Conservation (phyloP, 2,113 vertebrate species). For the Etheostoma cragini region DNA sequence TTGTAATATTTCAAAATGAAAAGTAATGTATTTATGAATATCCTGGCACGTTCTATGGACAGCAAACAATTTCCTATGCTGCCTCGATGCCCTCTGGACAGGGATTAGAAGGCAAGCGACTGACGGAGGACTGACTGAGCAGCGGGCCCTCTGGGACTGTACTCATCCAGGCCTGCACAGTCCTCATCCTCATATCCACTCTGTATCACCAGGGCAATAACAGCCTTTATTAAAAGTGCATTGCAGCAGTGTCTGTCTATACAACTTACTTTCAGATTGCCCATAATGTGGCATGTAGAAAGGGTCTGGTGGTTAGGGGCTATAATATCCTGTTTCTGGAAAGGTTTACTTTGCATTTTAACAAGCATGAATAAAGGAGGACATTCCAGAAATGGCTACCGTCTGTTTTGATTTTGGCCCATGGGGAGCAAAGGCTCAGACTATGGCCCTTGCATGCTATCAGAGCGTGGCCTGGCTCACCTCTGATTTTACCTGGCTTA, state of each 20-base stretch:
- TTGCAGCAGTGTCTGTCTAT: slow-evolving; percentile 77
- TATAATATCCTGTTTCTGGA: slow-evolving; percentile 85
- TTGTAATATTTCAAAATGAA: slow-evolving; percentile 86
- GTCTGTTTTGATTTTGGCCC: slow-evolving; percentile 74
- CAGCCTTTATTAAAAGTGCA: slow-evolving; percentile 86
- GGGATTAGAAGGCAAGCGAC: slow-evolving; percentile 84
- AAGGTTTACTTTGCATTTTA: slow-evolving; percentile 84
- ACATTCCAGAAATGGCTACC: slow-evolving; percentile 84
- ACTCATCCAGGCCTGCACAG: slow-evolving; percentile 75
- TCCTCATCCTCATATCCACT: slow-evolving; percentile 79
- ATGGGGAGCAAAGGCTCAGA: slow-evolving; percentile 64
- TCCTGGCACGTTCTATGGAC: slow-evolving; percentile 81
- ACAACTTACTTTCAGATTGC: slow-evolving; percentile 77
- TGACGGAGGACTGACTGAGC: slow-evolving; percentile 77
- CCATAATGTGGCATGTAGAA: slow-evolving; percentile 77
- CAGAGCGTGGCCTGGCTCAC: slow-evolving; percentile 73
- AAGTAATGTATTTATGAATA: slow-evolving; percentile 84
- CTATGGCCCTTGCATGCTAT: slow-evolving; percentile 65
- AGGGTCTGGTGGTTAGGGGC: slow-evolving; percentile 78
- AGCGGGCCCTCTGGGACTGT: slow-evolving; percentile 75
- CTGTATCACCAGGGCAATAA: slow-evolving; percentile 81
- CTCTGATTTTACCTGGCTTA: slow-evolving; percentile 74
- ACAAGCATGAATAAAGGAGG: slow-evolving; percentile 82
- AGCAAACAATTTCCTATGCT: slow-evolving; percentile 87
- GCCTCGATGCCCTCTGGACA: slow-evolving; percentile 80